Percentiles rank a stretch among this genome's conserved stretches.
Conservation (phyloP, 2,113 vertebrate species). For the Centrocercus urophasianus region DNA sequence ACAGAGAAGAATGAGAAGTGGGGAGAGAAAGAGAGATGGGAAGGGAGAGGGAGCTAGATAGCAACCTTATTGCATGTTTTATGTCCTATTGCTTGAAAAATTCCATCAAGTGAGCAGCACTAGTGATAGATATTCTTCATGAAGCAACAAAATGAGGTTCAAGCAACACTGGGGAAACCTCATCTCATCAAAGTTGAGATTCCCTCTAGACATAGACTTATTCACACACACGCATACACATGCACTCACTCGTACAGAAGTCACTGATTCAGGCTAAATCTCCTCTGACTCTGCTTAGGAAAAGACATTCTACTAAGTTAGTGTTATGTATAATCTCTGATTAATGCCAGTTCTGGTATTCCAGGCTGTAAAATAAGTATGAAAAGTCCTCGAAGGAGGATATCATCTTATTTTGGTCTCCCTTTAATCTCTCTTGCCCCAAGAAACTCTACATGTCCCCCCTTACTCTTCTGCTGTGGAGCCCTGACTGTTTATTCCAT, state of each 20-base stretch:
- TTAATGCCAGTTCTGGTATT: background rate
- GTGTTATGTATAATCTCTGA: background rate
- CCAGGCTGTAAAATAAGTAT: background rate
- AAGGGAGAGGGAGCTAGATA: background rate
- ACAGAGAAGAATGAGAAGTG: background rate
- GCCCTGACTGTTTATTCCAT: background rate
- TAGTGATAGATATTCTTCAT: background rate
- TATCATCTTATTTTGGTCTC: background rate
- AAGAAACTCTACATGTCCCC: background rate
- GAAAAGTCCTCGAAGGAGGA: background rate
- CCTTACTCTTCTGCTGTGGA: background rate
- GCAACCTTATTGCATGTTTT: background rate
- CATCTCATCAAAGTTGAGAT: background rate
- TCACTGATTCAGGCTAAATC: background rate
- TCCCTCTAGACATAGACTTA: background rate
- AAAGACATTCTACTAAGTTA: background rate
- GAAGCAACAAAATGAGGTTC: background rate
- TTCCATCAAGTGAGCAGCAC: background rate
- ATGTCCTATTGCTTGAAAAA: background rate
- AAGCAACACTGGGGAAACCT: background rate
- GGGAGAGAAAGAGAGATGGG: background rate
- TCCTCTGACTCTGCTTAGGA: background rate
- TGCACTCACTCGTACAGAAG: accelerated
- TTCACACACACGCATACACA: background rate
- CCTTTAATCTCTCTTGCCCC: background rate